Evolutionary conservation across 2,113 vertebrate species (phyloP), one percentile per base, ranked within the genome.

Genomic region (Narcine bancroftii): DNA sequence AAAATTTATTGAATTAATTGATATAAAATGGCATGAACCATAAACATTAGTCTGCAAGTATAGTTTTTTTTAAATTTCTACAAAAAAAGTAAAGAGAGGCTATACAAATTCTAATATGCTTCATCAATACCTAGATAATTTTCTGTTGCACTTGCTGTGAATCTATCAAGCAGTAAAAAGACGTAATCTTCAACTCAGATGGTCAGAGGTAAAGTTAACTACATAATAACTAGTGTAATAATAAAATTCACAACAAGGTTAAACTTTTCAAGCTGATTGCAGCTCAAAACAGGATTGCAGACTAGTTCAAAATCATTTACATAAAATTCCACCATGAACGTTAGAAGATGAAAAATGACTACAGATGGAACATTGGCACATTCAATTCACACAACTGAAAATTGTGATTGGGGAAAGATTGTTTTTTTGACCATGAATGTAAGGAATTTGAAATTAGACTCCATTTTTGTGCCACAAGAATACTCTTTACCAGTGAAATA

Each of bases 1-100:
- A 87, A 87, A 87, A 21, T 87, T 87, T 87, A 87, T 87, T 87
- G 53, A 87, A 60, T 63, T 63, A 15, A 60, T n/a, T n/a, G 36
- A 87, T 53, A 53, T 7, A 87, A 60, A 87, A 60, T n/a, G 60
- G 13, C 19, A 19, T 21, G 53, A 60, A 26, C 17, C 53, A 87
- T 19, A 60, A 53, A 83, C 3, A 56, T 26, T 47, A 83, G 79
- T 83, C 26, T 53, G 79, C 47, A 83, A 83, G 47, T 33, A 83
- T 17, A 42, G 7, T 81, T 83, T 83, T 26, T 47, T 83, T n/a
- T n/a, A n/a, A n/a, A 83, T 53, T 83, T 83, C 33, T 87, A 87
- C 53, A n/a, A 85, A n/a, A n/a, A 85, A 53, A n/a, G 65, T 75
- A 85, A 60, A 15, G n/a, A n/a, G n/a, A 81, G 2, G 24, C 53